A percentile compares a stretch with the other conserved stretches of the same genome.
These are phyloP conservation scores for Bradysia coprophila DNA, from an alignment of 1,140 invertebrate genomes.

Conservation along the genomic window DNA sequence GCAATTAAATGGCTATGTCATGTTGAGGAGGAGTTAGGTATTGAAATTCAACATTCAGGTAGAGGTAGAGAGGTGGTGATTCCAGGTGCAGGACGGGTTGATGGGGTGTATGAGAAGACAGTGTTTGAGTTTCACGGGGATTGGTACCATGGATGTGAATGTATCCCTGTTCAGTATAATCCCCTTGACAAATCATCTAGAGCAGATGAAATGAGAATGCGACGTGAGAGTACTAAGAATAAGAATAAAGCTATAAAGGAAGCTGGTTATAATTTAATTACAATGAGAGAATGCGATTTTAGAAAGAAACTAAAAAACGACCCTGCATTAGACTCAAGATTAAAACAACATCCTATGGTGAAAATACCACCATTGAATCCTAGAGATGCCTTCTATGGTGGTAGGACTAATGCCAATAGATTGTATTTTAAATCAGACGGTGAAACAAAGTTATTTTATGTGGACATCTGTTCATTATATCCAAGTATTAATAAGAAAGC, in stretches of 20 bases:
- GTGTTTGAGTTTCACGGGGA: not conserved
- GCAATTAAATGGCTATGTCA: not conserved
- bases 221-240: not conserved
- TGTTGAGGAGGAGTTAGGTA: not conserved
- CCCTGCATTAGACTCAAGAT: not conserved
- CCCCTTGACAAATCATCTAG: not conserved
- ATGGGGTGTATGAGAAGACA: not conserved
- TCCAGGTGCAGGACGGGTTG: not conserved
- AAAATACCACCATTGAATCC: not conserved
- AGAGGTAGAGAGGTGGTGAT: not conserved
- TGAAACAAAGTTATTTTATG: conserved; percentile 3
- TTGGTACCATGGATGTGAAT: not conserved
- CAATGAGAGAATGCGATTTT: not conserved
- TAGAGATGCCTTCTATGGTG: conserved; percentile 4
- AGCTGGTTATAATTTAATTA: not conserved
- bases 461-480: conserved; percentile 2
- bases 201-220: not conserved
- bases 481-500: conserved; percentile 6
- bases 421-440: conserved; percentile 3
- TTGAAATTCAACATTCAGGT: not conserved
- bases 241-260: not conserved
- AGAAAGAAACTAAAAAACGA: not conserved
- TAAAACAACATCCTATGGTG: not conserved
- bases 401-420: conserved; percentile 3
- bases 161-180: not conserved